Evolutionary conservation across 2,113 vertebrate species (phyloP), one percentile per base, ranked within the genome.

Genomic region (Tenrec ecaudatus): DNA sequence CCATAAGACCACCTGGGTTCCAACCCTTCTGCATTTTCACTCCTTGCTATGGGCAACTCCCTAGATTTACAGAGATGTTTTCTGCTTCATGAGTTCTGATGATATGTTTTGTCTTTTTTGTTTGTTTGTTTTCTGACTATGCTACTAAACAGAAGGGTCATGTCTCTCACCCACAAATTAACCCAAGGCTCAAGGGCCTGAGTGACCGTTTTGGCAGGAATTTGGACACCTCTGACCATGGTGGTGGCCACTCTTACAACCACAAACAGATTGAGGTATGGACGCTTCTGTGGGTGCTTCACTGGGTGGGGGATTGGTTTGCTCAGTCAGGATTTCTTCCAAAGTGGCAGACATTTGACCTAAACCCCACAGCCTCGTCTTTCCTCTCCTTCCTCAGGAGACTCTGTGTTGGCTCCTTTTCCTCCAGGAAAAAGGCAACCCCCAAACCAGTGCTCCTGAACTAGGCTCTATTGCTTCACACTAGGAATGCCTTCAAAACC

Each of bases 211-310:
- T 95, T 90, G 97, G 96, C 97, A 97, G 97, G 96, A 97, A 93
- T 97, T 96, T 97, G 96, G 96, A 97, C 93, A 96, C 97, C 95
- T 97, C 96, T 97, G 97, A 97, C 95, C 97, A 96, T 96, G 97
- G 95, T 97, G 97, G 97, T 97, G 97, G 96, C 97, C 96, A 97
- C 90, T 97, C 97, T 97, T 97, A 97, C 97, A 97, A 96, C 97
- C 97, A 97, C 96, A 97, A 95, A 96, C 96, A 97, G 90, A 97
- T 96, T 96, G 97, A 97, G 97, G 97, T 97, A 97, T 95, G 97
- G 94, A 95, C 93, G 92, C 97, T 97, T 97, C 93, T 58, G n/a
- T 95, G 91, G 97, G 38, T 95, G 92, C 97, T 97, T 96, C 95
- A 92, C 64, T 96, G 97, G 96, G 96, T 88, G 96, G 96, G 97